Percentiles rank a stretch among this genome's conserved stretches.
Evolutionary conservation across 2,797 vertebrate species (phyloP).

Genomic region (Sebastiscus albofasciatus): DNA sequence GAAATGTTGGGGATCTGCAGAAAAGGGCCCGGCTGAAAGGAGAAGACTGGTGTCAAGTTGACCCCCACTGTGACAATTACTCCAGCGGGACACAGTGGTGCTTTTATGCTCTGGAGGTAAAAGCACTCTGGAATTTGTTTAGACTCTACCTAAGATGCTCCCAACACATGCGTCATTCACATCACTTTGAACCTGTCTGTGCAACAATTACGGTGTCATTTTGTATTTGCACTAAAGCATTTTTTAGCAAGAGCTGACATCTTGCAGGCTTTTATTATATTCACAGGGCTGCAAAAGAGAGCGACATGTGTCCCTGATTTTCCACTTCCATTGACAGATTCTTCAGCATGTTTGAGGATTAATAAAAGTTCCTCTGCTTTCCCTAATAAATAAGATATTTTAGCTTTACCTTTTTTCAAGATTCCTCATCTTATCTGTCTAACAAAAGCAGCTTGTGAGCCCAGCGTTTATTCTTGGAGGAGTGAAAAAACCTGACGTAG

Average conservation of each 20-base stretch:
- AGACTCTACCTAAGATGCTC: not conserved
- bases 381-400: not conserved
- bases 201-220: not conserved
- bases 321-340: not conserved
- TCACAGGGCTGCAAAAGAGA: not conserved
- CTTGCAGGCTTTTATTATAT: not conserved
- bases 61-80: constrained; percentile 30
- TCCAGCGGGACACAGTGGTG: constrained; percentile 5
- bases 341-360: not conserved
- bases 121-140: constrained; percentile 41
- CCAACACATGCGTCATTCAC: not conserved
- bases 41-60: constrained; percentile 10
- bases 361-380: not conserved
- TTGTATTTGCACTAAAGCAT: not conserved
- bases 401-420: not conserved
- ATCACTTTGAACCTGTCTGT: not conserved
- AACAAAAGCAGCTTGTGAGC: constrained; percentile 59
- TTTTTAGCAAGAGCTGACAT: not conserved
- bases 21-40: not conserved
- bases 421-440: constrained; percentile 22
- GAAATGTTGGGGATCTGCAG: not conserved
- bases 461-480: constrained; percentile 74
- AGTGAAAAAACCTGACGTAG: constrained; percentile 79
- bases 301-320: not conserved
- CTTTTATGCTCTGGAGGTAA: constrained; percentile 28